Conservation (phyloP, 2,888 invertebrate species). For the Lycaena phlaeas region DNA sequence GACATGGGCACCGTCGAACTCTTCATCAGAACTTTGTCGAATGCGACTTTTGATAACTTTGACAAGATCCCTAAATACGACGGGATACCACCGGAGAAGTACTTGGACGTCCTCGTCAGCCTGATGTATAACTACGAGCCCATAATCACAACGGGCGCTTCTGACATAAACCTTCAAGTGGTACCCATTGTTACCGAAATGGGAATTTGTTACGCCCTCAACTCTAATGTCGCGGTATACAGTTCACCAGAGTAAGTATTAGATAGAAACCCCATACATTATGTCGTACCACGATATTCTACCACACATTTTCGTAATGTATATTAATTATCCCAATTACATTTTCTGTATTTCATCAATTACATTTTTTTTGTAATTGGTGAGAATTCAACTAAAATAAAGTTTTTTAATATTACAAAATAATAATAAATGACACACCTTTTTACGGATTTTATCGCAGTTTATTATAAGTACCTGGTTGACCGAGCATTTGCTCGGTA, state of each 20-base stretch:
- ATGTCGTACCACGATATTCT: too few relatives aligned
- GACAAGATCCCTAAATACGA: constrained; percentile 67
- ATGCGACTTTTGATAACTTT: constrained; percentile 75
- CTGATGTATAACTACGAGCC: constrained; percentile 66
- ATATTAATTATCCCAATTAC: too few relatives aligned
- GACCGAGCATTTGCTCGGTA: too few relatives aligned
- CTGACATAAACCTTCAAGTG: constrained; percentile 62
- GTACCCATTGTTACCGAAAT: constrained; percentile 77
- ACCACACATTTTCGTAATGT: too few relatives aligned
- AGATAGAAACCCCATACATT: not conserved
- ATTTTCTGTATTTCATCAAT: too few relatives aligned
- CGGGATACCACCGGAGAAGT: constrained; percentile 71
- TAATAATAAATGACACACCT: too few relatives aligned
- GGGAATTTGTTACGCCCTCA: constrained; percentile 80
- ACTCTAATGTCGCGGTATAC: constrained; percentile 76
- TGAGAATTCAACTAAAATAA: too few relatives aligned
- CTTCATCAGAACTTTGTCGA: constrained; percentile 72
- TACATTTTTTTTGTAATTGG: too few relatives aligned
- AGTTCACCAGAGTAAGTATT: constrained; percentile 68
- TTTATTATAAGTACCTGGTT: too few relatives aligned
- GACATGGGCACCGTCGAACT: constrained; percentile 67
- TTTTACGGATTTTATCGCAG: too few relatives aligned
- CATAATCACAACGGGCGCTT: constrained; percentile 66
- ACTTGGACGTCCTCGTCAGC: constrained; percentile 68
- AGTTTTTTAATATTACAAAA: too few relatives aligned